Conservation (phyloP, 1,140 invertebrate species). For the Drosophila tristis region DNA sequence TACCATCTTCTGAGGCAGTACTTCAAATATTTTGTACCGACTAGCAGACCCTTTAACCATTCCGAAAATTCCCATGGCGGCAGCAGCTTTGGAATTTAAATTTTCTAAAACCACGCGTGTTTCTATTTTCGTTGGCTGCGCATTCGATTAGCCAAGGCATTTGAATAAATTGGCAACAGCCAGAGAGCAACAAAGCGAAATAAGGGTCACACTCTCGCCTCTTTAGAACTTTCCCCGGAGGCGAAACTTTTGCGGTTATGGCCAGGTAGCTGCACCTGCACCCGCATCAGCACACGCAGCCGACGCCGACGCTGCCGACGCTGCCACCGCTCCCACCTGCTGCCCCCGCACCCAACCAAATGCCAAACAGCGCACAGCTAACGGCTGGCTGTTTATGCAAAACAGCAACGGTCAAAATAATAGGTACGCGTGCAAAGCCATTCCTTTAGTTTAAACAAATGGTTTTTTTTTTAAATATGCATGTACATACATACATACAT, state of each 20-base stretch:
- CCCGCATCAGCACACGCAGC: slow-evolving; percentile 11
- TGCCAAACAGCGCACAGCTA: slow-evolving; percentile 70
- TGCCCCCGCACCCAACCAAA: slow-evolving; percentile 53
- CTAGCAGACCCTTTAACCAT: no score
- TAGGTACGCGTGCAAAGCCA: no score
- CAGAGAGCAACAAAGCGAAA: slow-evolving; percentile 15
- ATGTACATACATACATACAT: no score
- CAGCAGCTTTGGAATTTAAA: slow-evolving; percentile 12
- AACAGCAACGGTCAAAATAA: no score
- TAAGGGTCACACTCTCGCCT: slow-evolving; percentile 48
- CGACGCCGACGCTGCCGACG: background rate
- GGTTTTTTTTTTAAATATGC: no score
- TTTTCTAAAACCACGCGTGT: slow-evolving; percentile 8
- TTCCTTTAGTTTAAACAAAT: no score
- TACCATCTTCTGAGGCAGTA: no score
- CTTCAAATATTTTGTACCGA: no score
- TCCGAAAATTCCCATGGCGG: no score
- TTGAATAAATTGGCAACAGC: slow-evolving; percentile 57
- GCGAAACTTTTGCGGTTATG: slow-evolving; percentile 55
- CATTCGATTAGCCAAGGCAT: slow-evolving; percentile 30
- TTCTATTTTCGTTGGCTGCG: slow-evolving; percentile 13
- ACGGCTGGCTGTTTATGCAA: slow-evolving; percentile 24
- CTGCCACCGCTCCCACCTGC: background rate
- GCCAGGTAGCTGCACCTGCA: slow-evolving; percentile 26
- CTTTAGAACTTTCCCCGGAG: slow-evolving; percentile 64